Conservation (phyloP, 2,113 vertebrate species). For the Arizona elegans region DNA sequence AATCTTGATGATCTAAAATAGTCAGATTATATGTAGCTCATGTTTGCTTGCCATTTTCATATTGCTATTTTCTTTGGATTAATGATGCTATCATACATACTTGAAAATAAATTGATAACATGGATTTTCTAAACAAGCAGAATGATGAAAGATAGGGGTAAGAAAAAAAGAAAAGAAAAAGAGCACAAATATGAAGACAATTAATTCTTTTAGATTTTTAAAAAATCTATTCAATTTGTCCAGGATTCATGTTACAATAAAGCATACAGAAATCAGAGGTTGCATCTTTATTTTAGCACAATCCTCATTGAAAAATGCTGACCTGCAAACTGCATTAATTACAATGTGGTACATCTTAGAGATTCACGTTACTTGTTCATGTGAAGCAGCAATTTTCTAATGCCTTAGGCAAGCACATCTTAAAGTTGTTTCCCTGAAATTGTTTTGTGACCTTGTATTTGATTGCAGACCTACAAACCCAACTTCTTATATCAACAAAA, state of each 20-base stretch:
- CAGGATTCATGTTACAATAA: background rate
- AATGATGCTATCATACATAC: background rate
- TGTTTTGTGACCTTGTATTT: background rate
- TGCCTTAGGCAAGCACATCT: background rate
- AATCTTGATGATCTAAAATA: background rate
- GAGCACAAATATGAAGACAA: background rate
- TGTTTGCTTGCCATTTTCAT: background rate
- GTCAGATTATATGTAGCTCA: background rate
- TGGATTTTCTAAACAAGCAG: background rate
- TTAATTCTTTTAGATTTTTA: background rate
- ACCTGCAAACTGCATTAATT: background rate
- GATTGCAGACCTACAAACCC: background rate
- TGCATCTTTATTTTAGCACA: background rate
- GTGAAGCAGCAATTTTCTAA: background rate
- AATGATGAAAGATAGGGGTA: background rate
- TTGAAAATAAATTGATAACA: background rate
- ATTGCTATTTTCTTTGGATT: background rate
- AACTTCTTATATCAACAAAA: background rate
- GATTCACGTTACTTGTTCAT: background rate
- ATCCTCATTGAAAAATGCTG: background rate
- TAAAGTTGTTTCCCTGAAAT: background rate
- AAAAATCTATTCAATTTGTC: background rate
- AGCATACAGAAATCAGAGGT: background rate
- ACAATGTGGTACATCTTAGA: background rate
- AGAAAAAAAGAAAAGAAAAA: background rate